These are phyloP conservation scores for Zootoca vivipara DNA, from an alignment of 2,113 vertebrate genomes.

Conservation along the genomic window DNA sequence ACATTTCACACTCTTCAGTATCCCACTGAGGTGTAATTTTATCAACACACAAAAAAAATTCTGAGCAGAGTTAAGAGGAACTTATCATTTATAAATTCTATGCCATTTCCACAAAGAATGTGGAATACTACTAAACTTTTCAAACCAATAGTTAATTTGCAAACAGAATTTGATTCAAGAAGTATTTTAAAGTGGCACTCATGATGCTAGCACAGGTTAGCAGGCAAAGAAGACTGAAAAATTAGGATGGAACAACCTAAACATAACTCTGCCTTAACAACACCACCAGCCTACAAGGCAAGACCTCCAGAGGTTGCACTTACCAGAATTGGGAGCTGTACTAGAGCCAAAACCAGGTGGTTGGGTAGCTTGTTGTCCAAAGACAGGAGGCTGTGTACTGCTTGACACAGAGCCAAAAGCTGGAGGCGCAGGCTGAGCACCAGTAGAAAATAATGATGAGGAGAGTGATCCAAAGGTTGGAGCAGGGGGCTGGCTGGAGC, in stretches of 20 bases:
- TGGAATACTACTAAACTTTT: neutral
- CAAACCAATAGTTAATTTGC: neutral
- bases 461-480: constrained; percentile 82
- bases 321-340: constrained; percentile 79
- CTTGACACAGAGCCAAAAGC: constrained; percentile 86
- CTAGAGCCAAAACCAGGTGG: constrained; percentile 83
- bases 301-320: constrained; percentile 22
- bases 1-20: neutral
- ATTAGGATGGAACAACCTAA: neutral
- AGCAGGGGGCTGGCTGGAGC: constrained; percentile 70
- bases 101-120: neutral
- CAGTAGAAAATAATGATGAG: constrained; percentile 76
- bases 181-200: too few species aligned
- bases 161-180: neutral
- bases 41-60: neutral
- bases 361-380: constrained; percentile 83
- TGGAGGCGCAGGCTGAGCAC: constrained; percentile 76
- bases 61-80: neutral
- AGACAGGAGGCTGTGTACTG: constrained; percentile 79
- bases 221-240: neutral
- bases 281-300: neutral
- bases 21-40: neutral
- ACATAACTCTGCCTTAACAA: neutral
- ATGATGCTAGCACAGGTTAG: neutral
- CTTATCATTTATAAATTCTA: neutral